Conservation (phyloP, 2,888 invertebrate genomes). For the Drosophila prostipennis region DNA sequence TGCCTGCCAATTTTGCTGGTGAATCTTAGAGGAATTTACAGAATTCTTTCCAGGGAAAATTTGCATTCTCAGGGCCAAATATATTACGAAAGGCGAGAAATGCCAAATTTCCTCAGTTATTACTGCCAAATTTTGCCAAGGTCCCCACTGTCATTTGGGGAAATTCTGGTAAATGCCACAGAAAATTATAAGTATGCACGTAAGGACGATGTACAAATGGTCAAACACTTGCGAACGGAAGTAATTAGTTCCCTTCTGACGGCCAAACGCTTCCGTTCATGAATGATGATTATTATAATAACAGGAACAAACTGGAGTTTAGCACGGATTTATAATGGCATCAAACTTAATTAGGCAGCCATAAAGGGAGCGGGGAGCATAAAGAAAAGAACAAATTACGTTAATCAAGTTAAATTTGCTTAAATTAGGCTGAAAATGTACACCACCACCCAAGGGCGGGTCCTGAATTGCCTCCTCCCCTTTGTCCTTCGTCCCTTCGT, state of each 20-base stretch:
- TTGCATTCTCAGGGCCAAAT: slow-evolving; percentile 53
- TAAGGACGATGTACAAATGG: slow-evolving; percentile 1
- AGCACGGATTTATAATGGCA: slow-evolving; percentile 42
- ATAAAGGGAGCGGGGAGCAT: neutral
- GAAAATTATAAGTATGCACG: slow-evolving; percentile 23
- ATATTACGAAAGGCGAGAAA: slow-evolving; percentile 22
- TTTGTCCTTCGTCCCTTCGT: neutral
- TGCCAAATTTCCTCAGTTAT: slow-evolving; percentile 10
- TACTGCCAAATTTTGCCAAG: slow-evolving; percentile 10
- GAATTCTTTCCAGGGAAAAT: slow-evolving; percentile 21
- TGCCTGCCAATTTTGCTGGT: slow-evolving; percentile 17
- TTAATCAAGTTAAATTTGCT: slow-evolving; percentile 44
- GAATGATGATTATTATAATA: slow-evolving; percentile 45
- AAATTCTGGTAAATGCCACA: slow-evolving; percentile 6
- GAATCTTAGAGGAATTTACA: slow-evolving; percentile 18
- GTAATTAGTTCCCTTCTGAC: slow-evolving; percentile 57
- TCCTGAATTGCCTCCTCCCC: neutral
- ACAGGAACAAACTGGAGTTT: slow-evolving; percentile 41
- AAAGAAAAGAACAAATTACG: slow-evolving; percentile 35
- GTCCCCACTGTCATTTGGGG: slow-evolving; percentile 20
- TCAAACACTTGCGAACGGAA: slow-evolving; percentile 45
- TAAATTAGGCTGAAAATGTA: slow-evolving; percentile 38
- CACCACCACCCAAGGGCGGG: neutral
- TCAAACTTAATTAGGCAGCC: slow-evolving; percentile 46
- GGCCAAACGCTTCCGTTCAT: slow-evolving; percentile 34